Conservation (phyloP, 2,888 invertebrate species). For the Agriopis marginaria region DNA sequence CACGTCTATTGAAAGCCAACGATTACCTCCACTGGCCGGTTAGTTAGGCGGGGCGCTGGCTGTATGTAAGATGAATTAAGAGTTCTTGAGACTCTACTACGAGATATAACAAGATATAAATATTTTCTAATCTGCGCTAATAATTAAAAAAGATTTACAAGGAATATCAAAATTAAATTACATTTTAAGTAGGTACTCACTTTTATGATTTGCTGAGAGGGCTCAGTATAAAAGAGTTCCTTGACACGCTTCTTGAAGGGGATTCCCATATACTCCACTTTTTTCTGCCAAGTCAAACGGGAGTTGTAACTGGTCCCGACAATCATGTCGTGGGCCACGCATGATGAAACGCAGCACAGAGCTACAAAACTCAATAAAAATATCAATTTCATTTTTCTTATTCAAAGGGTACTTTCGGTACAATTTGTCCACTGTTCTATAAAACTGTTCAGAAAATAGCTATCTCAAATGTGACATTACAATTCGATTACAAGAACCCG, state of each 20-base stretch:
- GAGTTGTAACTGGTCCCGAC: slow-evolving; percentile 67
- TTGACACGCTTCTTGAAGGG: slow-evolving; percentile 74
- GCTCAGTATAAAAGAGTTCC: slow-evolving; percentile 68
- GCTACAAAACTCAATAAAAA: slow-evolving; percentile 54
- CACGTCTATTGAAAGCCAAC: no score
- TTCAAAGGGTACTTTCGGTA: neutral
- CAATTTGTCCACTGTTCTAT: neutral
- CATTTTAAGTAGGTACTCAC: slow-evolving; percentile 47
- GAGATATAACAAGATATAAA: no score
- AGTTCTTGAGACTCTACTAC: no score
- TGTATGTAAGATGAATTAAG: no score
- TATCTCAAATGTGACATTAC: neutral
- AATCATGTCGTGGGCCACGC: slow-evolving; percentile 61
- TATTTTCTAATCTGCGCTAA: no score
- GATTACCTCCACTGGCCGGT: no score
- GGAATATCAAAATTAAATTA: no score
- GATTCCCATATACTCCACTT: slow-evolving; percentile 64
- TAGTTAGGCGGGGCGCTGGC: no score
- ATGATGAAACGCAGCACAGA: slow-evolving; percentile 55
- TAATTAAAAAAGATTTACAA: no score
- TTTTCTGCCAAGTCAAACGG: slow-evolving; percentile 65
- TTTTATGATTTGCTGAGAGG: slow-evolving; percentile 62
- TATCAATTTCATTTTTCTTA: slow-evolving; percentile 60
- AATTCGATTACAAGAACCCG: slow-evolving; percentile 6
- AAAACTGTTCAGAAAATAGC: neutral